Conservation (phyloP, 2,113 vertebrate species). For the Antechinus stuartii region DNA sequence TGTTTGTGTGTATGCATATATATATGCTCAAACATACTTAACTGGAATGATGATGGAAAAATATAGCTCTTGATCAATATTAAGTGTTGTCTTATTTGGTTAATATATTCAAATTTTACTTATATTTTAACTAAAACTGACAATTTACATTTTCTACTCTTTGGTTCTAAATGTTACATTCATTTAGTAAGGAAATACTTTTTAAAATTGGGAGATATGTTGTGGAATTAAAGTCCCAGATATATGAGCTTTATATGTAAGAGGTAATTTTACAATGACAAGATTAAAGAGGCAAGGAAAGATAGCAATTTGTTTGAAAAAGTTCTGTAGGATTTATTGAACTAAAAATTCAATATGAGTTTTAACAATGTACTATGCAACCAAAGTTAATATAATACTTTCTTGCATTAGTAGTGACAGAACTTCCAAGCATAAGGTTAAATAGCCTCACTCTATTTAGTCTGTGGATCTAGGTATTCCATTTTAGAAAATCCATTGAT, state of each 20-base stretch:
- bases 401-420: too few relatives aligned
- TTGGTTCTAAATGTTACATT: slow-evolving; percentile 37
- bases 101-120: slow-evolving; percentile 27
- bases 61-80: slow-evolving; percentile 24
- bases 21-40: not conserved
- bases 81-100: slow-evolving; percentile 34
- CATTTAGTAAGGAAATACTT: not conserved
- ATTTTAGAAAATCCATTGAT: not conserved
- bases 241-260: not conserved
- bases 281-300: not conserved
- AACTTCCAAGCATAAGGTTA: too few relatives aligned
- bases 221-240: slow-evolving; percentile 10
- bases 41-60: slow-evolving; percentile 8
- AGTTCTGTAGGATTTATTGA: not conserved
- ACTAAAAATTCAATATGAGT: not conserved
- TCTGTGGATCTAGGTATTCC: too few relatives aligned
- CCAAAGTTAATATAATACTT: too few relatives aligned
- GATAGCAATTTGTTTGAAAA: not conserved
- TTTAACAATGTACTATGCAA: not conserved
- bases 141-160: slow-evolving; percentile 38
- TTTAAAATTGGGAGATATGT: slow-evolving; percentile 16
- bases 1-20: too few relatives aligned
- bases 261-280: not conserved
- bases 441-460: too few relatives aligned
- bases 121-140: slow-evolving; percentile 7